A percentile compares a stretch with the other conserved stretches of the same genome.
Evolutionary conservation across 2,888 invertebrate genomes (phyloP).

Genomic region (Oscheius onirici): DNA sequence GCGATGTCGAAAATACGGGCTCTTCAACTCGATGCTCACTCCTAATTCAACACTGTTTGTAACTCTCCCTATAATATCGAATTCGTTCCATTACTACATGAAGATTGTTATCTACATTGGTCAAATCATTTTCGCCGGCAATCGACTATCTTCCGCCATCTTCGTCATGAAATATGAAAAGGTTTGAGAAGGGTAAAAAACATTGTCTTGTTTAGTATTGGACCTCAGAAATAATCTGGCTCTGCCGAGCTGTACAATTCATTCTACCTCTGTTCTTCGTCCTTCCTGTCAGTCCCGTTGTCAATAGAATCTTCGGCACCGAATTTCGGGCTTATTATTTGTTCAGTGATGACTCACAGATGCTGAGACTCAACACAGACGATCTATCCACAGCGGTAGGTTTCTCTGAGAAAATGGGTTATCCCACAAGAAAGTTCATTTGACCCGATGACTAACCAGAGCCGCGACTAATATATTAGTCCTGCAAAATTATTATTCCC

Average conservation of each 20-base stretch:
- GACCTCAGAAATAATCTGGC: not conserved
- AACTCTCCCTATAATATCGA: constrained; percentile 9
- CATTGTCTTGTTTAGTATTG: not conserved
- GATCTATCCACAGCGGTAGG: constrained; percentile 21
- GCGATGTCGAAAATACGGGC: constrained; percentile 25
- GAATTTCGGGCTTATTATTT: constrained; percentile 1
- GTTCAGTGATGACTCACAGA: not conserved
- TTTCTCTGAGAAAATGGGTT: not conserved
- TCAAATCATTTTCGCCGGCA: constrained; percentile 18
- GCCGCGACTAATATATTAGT: not conserved
- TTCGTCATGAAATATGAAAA: constrained; percentile 21
- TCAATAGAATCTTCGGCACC: constrained; percentile 22
- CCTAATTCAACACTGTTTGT: not conserved
- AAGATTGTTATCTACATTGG: constrained; percentile 28
- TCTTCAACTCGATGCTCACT: constrained; percentile 12
- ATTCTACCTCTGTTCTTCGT: constrained; percentile 22
- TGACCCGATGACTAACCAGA: not conserved
- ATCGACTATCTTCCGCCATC: constrained; percentile 24
- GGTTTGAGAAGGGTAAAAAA: not conserved
- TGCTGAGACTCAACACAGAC: constrained; percentile 15
- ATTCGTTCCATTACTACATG: constrained; percentile 30
- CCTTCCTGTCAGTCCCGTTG: constrained; percentile 19
- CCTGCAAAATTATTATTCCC: not conserved
- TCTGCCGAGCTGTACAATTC: constrained; percentile 11
- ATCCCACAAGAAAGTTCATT: not conserved